phyloP scores from a whole-genome alignment of 2,797 vertebrate genomes.

The Thamnophis elegans region DNA sequence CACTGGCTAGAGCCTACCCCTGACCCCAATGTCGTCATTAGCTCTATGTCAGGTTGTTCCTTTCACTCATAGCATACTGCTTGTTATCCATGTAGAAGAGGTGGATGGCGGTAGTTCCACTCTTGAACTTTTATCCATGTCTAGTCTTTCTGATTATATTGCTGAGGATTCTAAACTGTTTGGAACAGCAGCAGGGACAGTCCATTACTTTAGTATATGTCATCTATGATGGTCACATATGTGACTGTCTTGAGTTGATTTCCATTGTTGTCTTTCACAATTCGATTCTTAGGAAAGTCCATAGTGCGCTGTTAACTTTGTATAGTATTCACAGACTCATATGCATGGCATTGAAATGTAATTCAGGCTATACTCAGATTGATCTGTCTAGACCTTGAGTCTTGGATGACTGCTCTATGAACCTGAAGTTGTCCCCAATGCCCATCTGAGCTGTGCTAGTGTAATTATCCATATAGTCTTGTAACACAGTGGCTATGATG shows the following conservation, averaged over 20 bases:
- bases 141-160: background rate
- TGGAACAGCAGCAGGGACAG: background rate
- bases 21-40: too few relatives aligned
- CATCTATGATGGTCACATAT: background rate
- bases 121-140: background rate
- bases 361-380: background rate
- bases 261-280: background rate
- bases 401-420: background rate
- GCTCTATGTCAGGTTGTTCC: background rate
- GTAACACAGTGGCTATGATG: background rate
- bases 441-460: background rate
- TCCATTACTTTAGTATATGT: background rate
- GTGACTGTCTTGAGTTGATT: background rate
- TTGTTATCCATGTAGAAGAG: background rate
- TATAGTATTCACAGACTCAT: too few relatives aligned
- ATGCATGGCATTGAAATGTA: too few relatives aligned
- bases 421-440: too few relatives aligned
- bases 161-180: background rate
- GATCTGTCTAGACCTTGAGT: background rate
- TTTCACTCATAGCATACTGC: background rate
- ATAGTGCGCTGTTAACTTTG: too few relatives aligned
- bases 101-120: background rate
- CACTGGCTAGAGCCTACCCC: too few relatives aligned
- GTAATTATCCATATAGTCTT: background rate
- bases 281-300: too few relatives aligned